Evolutionary conservation across 2,113 vertebrate species (phyloP), one percentile per base, ranked within the genome.

Genomic region (Aspiorhynchus laticeps): DNA sequence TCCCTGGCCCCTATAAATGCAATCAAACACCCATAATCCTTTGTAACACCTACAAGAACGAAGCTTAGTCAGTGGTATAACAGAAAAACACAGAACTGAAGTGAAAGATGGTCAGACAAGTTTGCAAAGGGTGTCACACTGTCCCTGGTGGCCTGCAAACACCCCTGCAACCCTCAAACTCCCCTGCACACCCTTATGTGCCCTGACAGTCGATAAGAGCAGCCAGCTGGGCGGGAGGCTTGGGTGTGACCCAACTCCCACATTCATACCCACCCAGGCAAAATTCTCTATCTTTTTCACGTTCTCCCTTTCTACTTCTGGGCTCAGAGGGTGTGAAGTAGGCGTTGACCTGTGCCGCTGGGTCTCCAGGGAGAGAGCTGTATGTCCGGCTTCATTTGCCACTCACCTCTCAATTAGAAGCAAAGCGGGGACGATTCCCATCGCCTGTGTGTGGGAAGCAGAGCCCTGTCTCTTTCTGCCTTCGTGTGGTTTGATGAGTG

Each of bases 381-480:
- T 81, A 59, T 81, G 86, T 89, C 88, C 75, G 61, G 75, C 83
- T 86, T 89, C 81, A 89, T 89, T 89, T 89, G 85, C 82, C 83
- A 84, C 88, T 87, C 88, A 87, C 85, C 76, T 87, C 81, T 84
- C 83, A 87, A 89, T 85, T 87, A 89, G 79, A 89, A 83, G 63
- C 80, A 31, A 65, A 80, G 85, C 74, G 10, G 6, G 31, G 48
- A 56, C 41, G 76, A 61, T 88, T 80, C 67, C 85, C 69, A 6
- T 46, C 48, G 83, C 76, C 76, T 86, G 53, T 41, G 65, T 69
- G 69, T 84, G 48, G 69, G 67, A 84, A 74, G 82, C 65, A 71
- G 63, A 56, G 65, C 69, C 76, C 56, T 89, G 85, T 87, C 85
- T 69, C 78, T 87, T 87, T 82, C 65, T 83, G 81, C 81, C 81